phyloP scores from a whole-genome alignment of 35 echinoderm and acorn worm species.

The Lytechinus variegatus region DNA sequence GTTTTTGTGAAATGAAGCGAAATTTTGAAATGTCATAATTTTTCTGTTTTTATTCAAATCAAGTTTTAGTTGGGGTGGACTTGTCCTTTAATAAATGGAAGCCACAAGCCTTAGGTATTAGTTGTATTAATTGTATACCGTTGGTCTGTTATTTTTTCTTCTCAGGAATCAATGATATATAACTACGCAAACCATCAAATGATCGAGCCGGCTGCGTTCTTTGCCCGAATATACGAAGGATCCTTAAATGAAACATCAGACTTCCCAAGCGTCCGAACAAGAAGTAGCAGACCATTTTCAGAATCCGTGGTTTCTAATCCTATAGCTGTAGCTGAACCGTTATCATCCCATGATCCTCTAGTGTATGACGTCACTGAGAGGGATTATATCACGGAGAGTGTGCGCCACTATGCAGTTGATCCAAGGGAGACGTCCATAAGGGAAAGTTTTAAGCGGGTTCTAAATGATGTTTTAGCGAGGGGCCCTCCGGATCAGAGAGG shows the following conservation, averaged over 20 bases:
- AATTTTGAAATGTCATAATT: too few relatives aligned
- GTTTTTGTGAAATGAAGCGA: too few relatives aligned
- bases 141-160: background rate
- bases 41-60: too few relatives aligned
- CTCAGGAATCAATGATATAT: background rate
- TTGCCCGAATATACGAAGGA: background rate
- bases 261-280: background rate
- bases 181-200: background rate
- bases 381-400: background rate
- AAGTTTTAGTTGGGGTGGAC: too few relatives aligned
- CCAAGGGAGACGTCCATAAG: background rate
- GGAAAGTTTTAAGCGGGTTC: background rate
- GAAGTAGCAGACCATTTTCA: constrained; percentile 2
- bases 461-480: background rate
- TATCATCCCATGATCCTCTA: background rate
- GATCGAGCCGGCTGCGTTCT: background rate
- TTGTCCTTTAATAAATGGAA: too few relatives aligned
- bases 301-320: background rate
- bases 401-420: background rate
- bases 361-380: background rate
- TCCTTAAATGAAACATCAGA: background rate
- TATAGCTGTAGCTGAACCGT: background rate
- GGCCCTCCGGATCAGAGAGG: background rate
- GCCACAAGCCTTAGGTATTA: too few relatives aligned
- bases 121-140: too few relatives aligned